Conservation (phyloP, 2,888 invertebrate genomes). For the Hipparchia semele region DNA sequence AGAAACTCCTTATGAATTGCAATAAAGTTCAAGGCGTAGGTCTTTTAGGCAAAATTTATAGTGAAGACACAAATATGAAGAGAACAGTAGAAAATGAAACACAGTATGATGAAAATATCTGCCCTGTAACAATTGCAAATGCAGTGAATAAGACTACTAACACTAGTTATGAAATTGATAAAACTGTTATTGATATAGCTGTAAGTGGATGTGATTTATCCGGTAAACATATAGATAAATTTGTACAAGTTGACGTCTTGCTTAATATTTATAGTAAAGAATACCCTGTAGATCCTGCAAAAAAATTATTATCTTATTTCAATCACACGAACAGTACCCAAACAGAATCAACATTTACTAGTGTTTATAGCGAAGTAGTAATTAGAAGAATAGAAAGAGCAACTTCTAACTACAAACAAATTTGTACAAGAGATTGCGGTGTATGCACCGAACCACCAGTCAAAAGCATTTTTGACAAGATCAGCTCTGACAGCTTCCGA, state of each 20-base stretch:
- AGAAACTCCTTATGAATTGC: slow-evolving; percentile 50
- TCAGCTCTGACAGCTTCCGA: slow-evolving; percentile 38
- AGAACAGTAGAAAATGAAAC: slow-evolving; percentile 46
- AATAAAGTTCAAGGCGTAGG: slow-evolving; percentile 54
- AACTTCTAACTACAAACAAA: slow-evolving; percentile 46
- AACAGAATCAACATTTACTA: slow-evolving; percentile 31
- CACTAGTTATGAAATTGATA: slow-evolving; percentile 24
- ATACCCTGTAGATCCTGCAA: neutral
- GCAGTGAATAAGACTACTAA: slow-evolving; percentile 29
- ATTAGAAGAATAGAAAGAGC: slow-evolving; percentile 44
- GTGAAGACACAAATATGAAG: slow-evolving; percentile 48
- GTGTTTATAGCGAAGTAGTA: slow-evolving; percentile 29
- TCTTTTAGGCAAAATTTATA: slow-evolving; percentile 64
- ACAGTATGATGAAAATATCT: slow-evolving; percentile 47
- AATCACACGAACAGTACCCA: slow-evolving; percentile 34
- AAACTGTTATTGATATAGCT: slow-evolving; percentile 34
- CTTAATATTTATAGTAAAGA: neutral
- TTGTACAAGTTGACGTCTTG: slow-evolving; percentile 26
- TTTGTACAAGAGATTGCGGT: slow-evolving; percentile 49
- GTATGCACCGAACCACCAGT: slow-evolving; percentile 48
- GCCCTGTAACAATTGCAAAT: slow-evolving; percentile 16
- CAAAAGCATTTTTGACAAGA: slow-evolving; percentile 46
- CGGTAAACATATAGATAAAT: slow-evolving; percentile 10
- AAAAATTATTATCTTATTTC: neutral
- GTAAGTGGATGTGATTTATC: slow-evolving; percentile 32